Evolutionary conservation across 1,140 invertebrate species (phyloP), one percentile per base, ranked within the genome.

Genomic region (Papilio aristodemus): DNA sequence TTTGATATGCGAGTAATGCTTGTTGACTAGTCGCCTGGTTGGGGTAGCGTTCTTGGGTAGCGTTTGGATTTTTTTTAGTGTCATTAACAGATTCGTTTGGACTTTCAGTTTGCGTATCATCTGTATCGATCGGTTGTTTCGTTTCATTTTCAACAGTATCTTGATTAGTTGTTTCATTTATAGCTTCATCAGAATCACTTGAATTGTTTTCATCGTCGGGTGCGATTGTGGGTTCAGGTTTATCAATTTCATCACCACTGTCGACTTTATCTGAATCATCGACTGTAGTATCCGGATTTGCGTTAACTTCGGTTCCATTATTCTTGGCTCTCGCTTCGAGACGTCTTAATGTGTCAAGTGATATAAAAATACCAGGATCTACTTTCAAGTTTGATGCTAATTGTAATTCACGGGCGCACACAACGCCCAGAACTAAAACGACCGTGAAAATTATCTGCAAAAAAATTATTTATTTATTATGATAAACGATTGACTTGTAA

Each of bases 341-440:
- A 4, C 46, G 19, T 54, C 46, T 9, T 54, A 54, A 54, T 25
- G 46, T 54, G 5, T 54, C 19, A 17, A 54, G 22, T 4, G 46
- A 54, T 54, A 54, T 54, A 9, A 54, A 54, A 22, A 54, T 54
- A 54, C 46, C 46, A 54, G 46, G 46, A 54, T 54, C 46, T 0
- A 22, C 46, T 54, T 54, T 54, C 22, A 54, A 25, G 22, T 54
- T 54, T 5, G 46, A 54, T 54, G 46, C 8, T 54, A 54, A 11
- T 22, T 54, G 9, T 14, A 54, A 5, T 22, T 54, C 46, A 13
- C 46, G 46, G 8, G 46, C 46, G 46, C 19, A 54, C 4, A 54
- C 46, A 54, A 54, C 19, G 19, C 46, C 46, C 46, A 54, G 46
- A 2, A 25, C 3, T 25, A 10, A 54, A 22, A 54, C 10, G 0